phyloP scores from a whole-genome alignment of 2,113 vertebrate species.

The Cyanistes caeruleus region DNA sequence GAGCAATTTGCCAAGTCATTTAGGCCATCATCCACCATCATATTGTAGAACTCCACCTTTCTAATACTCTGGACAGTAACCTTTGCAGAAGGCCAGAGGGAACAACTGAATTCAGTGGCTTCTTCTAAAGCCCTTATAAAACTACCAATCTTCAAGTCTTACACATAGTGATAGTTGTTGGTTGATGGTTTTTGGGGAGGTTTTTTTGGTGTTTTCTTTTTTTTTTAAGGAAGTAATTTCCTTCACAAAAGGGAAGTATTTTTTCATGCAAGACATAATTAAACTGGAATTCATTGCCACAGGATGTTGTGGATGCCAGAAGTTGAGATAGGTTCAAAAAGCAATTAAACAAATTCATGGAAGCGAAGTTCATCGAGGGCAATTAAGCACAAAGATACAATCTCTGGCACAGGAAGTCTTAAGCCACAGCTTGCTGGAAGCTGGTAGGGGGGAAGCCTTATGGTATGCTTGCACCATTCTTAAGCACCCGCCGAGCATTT shows the following conservation, averaged over 20 bases:
- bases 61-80: not conserved
- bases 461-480: not conserved
- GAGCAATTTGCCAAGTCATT: not conserved
- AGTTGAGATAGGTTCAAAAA: conserved; percentile 61
- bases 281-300: conserved; percentile 69
- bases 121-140: not conserved
- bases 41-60: not conserved
- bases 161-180: not conserved
- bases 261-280: conserved; percentile 64
- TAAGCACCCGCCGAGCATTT: not conserved
- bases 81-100: not conserved
- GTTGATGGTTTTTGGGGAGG: not conserved
- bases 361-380: conserved; percentile 64
- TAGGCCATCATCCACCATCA: not conserved
- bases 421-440: conserved; percentile 58
- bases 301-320: conserved; percentile 69
- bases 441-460: conserved; percentile 34
- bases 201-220: not conserved
- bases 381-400: conserved; percentile 65
- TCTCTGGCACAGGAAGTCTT: conserved; percentile 67
- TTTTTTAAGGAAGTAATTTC: conserved; percentile 57
- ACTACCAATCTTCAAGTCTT: not conserved
- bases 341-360: conserved; percentile 69
- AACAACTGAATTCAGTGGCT: not conserved
- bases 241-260: conserved; percentile 61